Percentiles rank a stretch among this genome's conserved stretches.
These are phyloP conservation scores for Silurus aristotelis DNA, from an alignment of 2,797 vertebrate genomes.

Conservation along the genomic window DNA sequence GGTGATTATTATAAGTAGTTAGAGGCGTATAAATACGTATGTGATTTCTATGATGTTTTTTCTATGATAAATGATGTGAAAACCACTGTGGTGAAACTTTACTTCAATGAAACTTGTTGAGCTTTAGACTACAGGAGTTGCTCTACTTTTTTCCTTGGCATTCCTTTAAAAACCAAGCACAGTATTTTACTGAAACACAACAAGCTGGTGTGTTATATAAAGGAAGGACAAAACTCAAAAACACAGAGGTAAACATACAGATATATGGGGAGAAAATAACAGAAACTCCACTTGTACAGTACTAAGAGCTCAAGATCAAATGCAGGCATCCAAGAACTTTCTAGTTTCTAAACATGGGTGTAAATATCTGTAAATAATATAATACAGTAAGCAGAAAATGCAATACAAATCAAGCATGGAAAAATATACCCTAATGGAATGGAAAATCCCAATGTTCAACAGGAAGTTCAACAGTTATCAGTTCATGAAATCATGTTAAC, in stretches of 20 bases:
- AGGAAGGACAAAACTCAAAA: not conserved
- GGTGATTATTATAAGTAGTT: not conserved
- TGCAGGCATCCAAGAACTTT: not conserved
- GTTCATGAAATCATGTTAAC: not conserved
- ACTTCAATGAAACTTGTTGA: slow-evolving; percentile 4
- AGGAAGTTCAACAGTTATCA: not conserved
- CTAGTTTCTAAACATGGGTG: not conserved
- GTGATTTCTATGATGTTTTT: not conserved
- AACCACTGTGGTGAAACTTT: not conserved
- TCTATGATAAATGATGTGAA: not conserved
- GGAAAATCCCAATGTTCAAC: not conserved
- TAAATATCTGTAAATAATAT: not conserved
- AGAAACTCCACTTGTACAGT: not conserved
- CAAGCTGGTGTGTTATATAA: not conserved
- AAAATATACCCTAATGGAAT: not conserved
- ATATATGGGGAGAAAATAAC: not conserved
- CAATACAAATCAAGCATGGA: not conserved
- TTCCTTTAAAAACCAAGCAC: too few species aligned
- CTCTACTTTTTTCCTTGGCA: too few species aligned
- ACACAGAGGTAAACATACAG: not conserved
- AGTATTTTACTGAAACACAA: not conserved
- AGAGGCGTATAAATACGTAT: not conserved
- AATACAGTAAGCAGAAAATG: not conserved
- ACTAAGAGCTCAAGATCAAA: not conserved
- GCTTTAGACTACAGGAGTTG: not conserved